phyloP scores from a whole-genome alignment of 2,888 invertebrate genomes.

The Acleris sparsana region DNA sequence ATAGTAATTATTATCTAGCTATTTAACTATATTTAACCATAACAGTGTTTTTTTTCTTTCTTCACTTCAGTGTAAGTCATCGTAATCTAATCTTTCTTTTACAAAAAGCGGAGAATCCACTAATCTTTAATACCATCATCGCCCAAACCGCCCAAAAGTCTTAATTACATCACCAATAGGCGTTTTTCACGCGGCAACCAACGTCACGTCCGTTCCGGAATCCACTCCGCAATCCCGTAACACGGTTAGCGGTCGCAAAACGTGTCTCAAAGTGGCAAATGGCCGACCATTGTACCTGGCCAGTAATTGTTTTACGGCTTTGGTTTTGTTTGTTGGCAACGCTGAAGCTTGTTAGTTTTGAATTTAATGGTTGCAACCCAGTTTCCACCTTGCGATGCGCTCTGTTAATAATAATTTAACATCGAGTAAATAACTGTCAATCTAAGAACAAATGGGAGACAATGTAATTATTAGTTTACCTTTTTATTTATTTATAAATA shows the following conservation, averaged over 20 bases:
- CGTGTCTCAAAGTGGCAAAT: conserved; percentile 28
- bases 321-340: conserved; percentile 26
- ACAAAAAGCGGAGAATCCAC: too few species aligned
- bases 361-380: conserved; percentile 22
- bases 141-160: background rate
- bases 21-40: too few species aligned
- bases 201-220: conserved; percentile 22
- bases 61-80: too few species aligned
- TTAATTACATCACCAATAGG: conserved; percentile 11
- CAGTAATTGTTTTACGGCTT: conserved; percentile 34
- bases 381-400: conserved; percentile 13
- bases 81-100: too few species aligned
- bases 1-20: too few species aligned
- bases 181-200: conserved; percentile 20
- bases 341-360: conserved; percentile 24
- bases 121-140: background rate
- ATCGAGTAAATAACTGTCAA: too few species aligned
- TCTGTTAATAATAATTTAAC: background rate
- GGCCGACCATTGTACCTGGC: conserved; percentile 28
- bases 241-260: conserved; percentile 29
- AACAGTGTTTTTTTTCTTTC: too few species aligned
- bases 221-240: conserved; percentile 17
- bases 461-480: too few species aligned
- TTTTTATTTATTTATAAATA: too few species aligned
- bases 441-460: too few species aligned